Evolutionary conservation across 2,113 vertebrate genomes (phyloP), one percentile per base, ranked within the genome.

Genomic region (Gadus chalcogrammus): DNA sequence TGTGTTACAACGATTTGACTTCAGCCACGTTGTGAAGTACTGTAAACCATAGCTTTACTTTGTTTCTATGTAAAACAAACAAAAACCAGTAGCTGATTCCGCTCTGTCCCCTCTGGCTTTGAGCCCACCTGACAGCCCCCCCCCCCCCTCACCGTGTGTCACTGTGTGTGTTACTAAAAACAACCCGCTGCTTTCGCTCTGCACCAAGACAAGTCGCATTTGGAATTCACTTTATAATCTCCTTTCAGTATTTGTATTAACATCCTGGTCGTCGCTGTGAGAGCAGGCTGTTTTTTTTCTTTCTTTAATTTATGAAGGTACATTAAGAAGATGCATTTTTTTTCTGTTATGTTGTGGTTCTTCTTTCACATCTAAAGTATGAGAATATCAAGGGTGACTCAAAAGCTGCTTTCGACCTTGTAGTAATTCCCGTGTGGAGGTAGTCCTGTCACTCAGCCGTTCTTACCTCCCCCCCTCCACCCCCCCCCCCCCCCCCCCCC

Each of bases 31-130:
- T 81, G 80, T 85, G 84, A 89, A 91, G 91, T 92, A 91, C 91
- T 93, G 91, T 91, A 92, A 84, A 89, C 89, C 81, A 93, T 92
- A 93, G 92, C 92, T 93, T 93, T 93, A 92, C 87, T 84, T 86
- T 89, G 75, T 84, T 80, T 82, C 62, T 82, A 55, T 74, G 69
- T 78, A 72, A 76, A 69, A 81, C 64, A 65, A 75, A 20, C 35
- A 82, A 64, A 76, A 77, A 42, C 77, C 70, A 75, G 80, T 81
- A 88, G 84, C 80, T 81, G 74, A 82, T 66, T 82, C 75, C 73
- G 71, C 83, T 84, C 85, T 83, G 81, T 79, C 22, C 22, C 22
- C 22, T 24, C 67, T 83, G 62, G 31, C 78, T 61, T 69, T 78
- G 60, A 82, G 85, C 86, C 86, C 76, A 85, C 69, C 60, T 31